Base-by-base conservation (phyloP, 2,113 vertebrate species). In the Chaetodon auriga region DNA sequence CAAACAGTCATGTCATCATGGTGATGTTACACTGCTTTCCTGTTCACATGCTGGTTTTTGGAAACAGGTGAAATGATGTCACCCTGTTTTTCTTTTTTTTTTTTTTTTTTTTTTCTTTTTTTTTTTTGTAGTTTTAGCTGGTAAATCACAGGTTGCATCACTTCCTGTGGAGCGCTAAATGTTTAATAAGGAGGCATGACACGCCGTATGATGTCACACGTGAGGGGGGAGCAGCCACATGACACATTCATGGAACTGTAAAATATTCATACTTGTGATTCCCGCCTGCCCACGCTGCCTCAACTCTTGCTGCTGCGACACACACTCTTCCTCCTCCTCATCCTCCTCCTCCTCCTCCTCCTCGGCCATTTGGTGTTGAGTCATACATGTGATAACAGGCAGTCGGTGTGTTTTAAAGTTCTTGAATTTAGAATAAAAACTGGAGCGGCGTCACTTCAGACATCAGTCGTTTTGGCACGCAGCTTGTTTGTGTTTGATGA, bases 221-320 rank as follows among this genome's bases (percentile, higher is more conserved):
- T 49, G 49, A 6, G 16, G 43, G 12, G 19, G 15, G 21, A 0
- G 30, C 68, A 41, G 49, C 51, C 70, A 9, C 74, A 68, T 84
- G 79, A 68, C 7, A 0, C 13, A 74, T 77, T 70, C 79, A 11
- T 0, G 76, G 41, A 71, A 38, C 57, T 41, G 75, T 74, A 51
- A 85, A 87, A 55, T 55, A 77, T 87, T 18, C 51, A 72, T 73
- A 54, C 66, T 57, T 66, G 80, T 73, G 77, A 77, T 49, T 74
- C 46, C 71, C 51, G 60, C 64, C 30, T 25, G 19, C 84, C 78
- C 81, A 72, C 69, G 3, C 69, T 36, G 15, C 54, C 48, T 65
- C 58, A 2, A 0, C 81, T 78, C 43, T 75, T 66, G 66, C 81
- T 78, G 61, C 64, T 21, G 61, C 41, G 9, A 54, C 25, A 13